phyloP scores from a whole-genome alignment of 2,797 vertebrate species.

The Hapalemur alaotrensis region DNA sequence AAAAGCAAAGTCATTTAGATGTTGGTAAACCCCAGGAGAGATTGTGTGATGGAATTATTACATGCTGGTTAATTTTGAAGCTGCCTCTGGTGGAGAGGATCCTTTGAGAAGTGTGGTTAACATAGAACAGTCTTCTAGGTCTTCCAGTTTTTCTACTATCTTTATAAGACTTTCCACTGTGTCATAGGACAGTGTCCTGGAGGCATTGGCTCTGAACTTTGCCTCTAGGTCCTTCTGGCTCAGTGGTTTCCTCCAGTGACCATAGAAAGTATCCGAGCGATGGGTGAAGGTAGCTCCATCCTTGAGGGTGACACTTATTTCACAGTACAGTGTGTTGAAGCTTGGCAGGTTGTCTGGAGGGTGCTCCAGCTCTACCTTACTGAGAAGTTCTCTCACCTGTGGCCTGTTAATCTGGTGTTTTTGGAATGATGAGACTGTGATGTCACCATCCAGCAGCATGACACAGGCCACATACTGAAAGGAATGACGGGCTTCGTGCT shows the following conservation, averaged over 20 bases:
- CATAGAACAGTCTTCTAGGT: constrained; percentile 83
- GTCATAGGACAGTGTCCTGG: constrained; percentile 81
- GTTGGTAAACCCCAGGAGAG: not conserved
- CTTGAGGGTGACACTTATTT: constrained; percentile 83
- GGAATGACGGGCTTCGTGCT: constrained; percentile 95
- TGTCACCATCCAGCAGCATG: constrained; percentile 88
- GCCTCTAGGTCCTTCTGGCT: constrained; percentile 88
- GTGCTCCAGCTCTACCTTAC: constrained; percentile 87
- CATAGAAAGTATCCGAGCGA: constrained; percentile 91
- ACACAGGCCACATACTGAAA: constrained; percentile 94
- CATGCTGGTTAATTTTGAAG: not conserved
- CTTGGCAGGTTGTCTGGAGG: constrained; percentile 90
- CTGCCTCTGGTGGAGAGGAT: not conserved
- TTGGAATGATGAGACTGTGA: constrained; percentile 87
- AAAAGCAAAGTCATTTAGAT: not conserved
- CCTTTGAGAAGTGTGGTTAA: constrained; percentile 87
- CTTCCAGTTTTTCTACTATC: constrained; percentile 87
- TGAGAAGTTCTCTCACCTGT: constrained; percentile 85
- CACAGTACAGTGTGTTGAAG: constrained; percentile 93
- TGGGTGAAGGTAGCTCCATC: constrained; percentile 73
- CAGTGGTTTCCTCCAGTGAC: constrained; percentile 96
- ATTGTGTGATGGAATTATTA: not conserved
- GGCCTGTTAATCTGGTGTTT: constrained; percentile 81
- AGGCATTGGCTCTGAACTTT: constrained; percentile 91
- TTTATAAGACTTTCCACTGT: constrained; percentile 87